Conservation (phyloP, 2,113 vertebrate genomes). For the Ibidorhyncha struthersii region DNA sequence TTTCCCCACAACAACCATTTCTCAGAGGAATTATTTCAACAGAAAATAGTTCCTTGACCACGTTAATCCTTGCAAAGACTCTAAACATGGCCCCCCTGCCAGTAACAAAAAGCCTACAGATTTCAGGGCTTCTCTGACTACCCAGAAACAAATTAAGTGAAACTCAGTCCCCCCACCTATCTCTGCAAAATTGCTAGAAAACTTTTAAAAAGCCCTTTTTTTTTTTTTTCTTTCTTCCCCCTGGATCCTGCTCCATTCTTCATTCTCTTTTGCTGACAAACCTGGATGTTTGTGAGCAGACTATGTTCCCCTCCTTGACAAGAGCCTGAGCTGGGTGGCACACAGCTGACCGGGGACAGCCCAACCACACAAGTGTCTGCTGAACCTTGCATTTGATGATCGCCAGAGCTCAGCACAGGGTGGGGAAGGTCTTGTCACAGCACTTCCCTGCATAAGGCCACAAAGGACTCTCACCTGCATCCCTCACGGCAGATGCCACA, state of each 20-base stretch:
- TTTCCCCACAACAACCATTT: not conserved
- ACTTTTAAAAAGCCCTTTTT: not conserved
- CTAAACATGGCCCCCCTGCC: no score
- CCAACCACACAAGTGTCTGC: not conserved
- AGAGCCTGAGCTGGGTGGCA: not conserved
- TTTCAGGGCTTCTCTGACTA: not conserved
- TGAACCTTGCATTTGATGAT: not conserved
- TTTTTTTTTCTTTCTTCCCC: accelerated
- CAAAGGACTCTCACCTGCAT: not conserved
- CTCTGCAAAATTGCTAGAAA: not conserved
- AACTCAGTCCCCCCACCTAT: not conserved
- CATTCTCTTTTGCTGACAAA: not conserved
- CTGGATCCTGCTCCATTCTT: not conserved
- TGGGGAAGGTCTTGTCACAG: not conserved
- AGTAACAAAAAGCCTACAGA: not conserved
- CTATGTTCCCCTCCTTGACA: not conserved
- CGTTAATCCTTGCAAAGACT: not conserved
- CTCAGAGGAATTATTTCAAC: not conserved
- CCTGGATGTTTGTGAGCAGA: not conserved
- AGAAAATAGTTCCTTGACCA: not conserved
- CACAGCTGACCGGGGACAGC: not conserved
- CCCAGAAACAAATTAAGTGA: not conserved
- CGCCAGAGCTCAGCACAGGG: not conserved
- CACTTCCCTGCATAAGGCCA: not conserved
- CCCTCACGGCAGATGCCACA: not conserved